These are phyloP conservation scores for Eilema sororculum DNA, from an alignment of 2,888 invertebrate genomes.

Conservation along the genomic window DNA sequence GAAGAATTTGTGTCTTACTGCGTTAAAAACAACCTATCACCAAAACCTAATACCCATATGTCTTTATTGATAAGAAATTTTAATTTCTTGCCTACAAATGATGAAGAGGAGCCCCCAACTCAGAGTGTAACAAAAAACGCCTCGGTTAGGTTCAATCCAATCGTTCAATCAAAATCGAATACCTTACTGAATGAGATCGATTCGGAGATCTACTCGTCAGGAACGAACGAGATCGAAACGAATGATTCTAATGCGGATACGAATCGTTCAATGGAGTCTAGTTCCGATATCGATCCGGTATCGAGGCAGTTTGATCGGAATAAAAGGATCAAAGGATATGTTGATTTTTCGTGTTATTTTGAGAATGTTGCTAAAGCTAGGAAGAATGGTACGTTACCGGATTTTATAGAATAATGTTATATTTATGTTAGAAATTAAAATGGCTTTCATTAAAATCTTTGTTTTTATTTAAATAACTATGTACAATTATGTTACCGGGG, in stretches of 20 bases:
- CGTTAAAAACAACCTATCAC: constrained; percentile 85
- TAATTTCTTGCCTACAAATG: constrained; percentile 90
- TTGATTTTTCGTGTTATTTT: constrained; percentile 94
- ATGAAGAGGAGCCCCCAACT: constrained; percentile 53
- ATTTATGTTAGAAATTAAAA: neutral
- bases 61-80: constrained; percentile 95
- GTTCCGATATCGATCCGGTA: constrained; percentile 77
- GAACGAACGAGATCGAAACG: constrained; percentile 62
- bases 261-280: constrained; percentile 77
- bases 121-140: constrained; percentile 76
- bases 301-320: constrained; percentile 86
- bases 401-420: constrained; percentile 80
- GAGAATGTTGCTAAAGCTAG: constrained; percentile 90
- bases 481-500: no score
- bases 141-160: constrained; percentile 88
- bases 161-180: constrained; percentile 85
- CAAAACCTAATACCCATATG: constrained; percentile 92
- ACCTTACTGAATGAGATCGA: constrained; percentile 79
- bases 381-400: constrained; percentile 89
- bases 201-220: constrained; percentile 76
- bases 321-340: constrained; percentile 92
- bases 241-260: constrained; percentile 75
- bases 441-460: neutral
- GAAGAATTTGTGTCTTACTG: constrained; percentile 93
- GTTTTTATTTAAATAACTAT: neutral